Conservation (phyloP, 2,797 vertebrate genomes). For the Onychomys torridus region DNA sequence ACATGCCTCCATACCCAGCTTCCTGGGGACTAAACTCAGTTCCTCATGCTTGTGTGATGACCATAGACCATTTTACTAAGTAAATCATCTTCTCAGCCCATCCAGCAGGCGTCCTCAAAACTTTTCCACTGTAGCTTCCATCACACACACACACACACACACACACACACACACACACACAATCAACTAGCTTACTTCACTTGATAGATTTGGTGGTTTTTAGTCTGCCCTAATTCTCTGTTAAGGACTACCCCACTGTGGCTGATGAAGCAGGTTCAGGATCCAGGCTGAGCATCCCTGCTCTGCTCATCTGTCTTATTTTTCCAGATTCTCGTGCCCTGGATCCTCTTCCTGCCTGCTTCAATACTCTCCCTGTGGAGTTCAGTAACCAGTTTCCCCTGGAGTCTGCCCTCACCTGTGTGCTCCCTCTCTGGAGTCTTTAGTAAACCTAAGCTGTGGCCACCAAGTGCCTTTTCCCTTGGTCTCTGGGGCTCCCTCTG, state of each 20-base stretch:
- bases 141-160: not conserved
- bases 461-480: not conserved
- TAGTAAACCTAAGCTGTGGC: not conserved
- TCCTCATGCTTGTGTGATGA: not conserved
- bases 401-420: not conserved
- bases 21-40: not conserved
- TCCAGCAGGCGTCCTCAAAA: not conserved
- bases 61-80: not conserved
- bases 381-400: not conserved
- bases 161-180: not conserved
- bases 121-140: not conserved
- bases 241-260: not conserved
- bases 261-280: not conserved
- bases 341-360: no score
- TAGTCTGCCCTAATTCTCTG: not conserved
- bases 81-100: not conserved
- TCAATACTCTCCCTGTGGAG: accelerated
- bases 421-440: no score
- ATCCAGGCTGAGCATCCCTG: not conserved
- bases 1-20: not conserved
- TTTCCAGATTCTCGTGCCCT: not conserved
- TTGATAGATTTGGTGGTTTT: not conserved
- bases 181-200: not conserved
- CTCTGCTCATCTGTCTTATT: not conserved
- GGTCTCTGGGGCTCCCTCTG: not conserved